Evolutionary conservation across 37 sponge, comb jelly and placozoan species (phyloP), one percentile per base, ranked within the genome.

Genomic region (Axinella damicornis): DNA sequence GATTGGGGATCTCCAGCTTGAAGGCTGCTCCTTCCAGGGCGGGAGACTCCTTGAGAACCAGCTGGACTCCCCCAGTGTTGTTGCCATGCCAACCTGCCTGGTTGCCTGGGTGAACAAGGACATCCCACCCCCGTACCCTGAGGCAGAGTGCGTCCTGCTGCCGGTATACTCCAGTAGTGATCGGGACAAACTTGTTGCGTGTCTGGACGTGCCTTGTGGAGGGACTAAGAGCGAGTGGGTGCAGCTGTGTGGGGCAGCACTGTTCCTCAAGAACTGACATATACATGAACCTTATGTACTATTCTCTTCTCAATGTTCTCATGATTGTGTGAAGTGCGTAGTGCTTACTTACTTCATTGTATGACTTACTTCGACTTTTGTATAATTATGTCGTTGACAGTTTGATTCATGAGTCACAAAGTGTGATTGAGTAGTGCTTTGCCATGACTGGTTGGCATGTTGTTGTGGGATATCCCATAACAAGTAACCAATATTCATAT

Each of bases 11-110:
- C 71, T 98, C 40, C 88, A 85, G 73, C 40, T 98, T 14, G 95
- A 98, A 83, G 97, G 99, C 4, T 90, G 91, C 33, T 53, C 59
- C 21, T 98, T 97, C 86, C 95, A 98, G 77, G 97, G 99, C 16
- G 55, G 61, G 5, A 55, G 82, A 41, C 74, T 98, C 53, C 36
- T 73, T 31, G 89, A 87, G 54, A 93, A 85, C 75, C 52, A 60
- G 34, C 66, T 57, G 32, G 90, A 98, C 66, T 95, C 99, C 33
- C 92, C 94, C n/a, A 88, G 87, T 12, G 74, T 76, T 17, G 28
- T 72, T 54, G 66, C 93, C 30, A 63, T 94, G 20, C 98, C 99
- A 17, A 56, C 87, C 39, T 97, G 97, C 73, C 60, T 62, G 15
- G 65, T 98, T 65, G 91, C 95, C 58, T 98, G 99, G 97, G 90